Base-by-base conservation (phyloP, 1,140 invertebrate species). In the Sminthurides bifidus region DNA sequence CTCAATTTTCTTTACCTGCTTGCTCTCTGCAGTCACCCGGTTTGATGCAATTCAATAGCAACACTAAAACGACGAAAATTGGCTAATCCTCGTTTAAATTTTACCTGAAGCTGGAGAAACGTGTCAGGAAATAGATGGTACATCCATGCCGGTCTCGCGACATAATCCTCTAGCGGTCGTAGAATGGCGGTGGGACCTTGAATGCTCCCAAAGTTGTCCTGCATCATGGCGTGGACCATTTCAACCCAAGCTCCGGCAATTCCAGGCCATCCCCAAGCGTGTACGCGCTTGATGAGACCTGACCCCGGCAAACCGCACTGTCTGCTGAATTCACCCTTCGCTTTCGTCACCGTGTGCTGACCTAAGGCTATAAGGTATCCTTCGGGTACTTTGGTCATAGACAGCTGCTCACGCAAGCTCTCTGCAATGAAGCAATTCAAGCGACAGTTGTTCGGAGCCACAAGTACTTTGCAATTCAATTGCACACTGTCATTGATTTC, bases 161-260 rank as follows among this genome's bases (percentile, higher is more conserved):
- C n/a, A n/a, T n/a, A n/a, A n/a, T n/a, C n/a, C n/a, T n/a, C n/a
- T n/a, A n/a, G n/a, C n/a, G n/a, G n/a, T n/a, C n/a, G n/a, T n/a
- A n/a, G n/a, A n/a, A n/a, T n/a, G n/a, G n/a, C n/a, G n/a, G n/a
- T n/a, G n/a, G n/a, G n/a, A n/a, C n/a, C n/a, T n/a, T n/a, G n/a
- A n/a, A n/a, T n/a, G n/a, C n/a, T n/a, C n/a, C n/a, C n/a, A n/a
- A n/a, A n/a, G n/a, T n/a, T n/a, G n/a, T n/a, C n/a, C n/a, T n/a
- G n/a, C n/a, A n/a, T n/a, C n/a, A 60, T 48, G 14, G 41, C 59
- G 45, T 64, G 53, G 12, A 31, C 41, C 2, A 59, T 51, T 44
- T 65, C 63, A 0, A 65, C 40, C 37, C 52, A 65, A 15, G 59
- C 58, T 19, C 63, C 63, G n/a, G 52, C 52, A 29, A 54, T 43